These are phyloP conservation scores for Upupa epops DNA, from an alignment of 2,113 vertebrate species.

Conservation along the genomic window DNA sequence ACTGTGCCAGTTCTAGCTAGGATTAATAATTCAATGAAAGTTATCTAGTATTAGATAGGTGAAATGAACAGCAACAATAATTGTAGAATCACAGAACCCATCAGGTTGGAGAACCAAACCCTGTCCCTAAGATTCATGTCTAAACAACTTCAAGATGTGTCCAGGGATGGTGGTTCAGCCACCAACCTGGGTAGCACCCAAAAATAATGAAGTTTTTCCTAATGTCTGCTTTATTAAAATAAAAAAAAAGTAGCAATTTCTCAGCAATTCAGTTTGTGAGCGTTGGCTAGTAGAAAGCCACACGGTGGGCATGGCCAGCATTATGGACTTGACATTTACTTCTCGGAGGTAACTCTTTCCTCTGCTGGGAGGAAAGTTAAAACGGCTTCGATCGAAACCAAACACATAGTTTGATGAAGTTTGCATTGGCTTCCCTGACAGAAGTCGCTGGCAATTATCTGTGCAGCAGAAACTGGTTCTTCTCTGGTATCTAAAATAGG, in stretches of 20 bases:
- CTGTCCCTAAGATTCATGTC: too few species aligned
- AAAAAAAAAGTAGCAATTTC: not conserved
- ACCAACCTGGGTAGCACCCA: too few species aligned
- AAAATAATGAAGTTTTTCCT: too few species aligned
- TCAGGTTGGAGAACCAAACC: too few species aligned
- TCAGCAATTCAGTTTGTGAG: not conserved
- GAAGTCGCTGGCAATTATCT: not conserved
- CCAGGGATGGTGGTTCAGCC: too few species aligned
- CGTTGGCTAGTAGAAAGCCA: not conserved
- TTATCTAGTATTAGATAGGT: not conserved
- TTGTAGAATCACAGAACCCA: not conserved
- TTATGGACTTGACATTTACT: not conserved
- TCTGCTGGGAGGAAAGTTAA: not conserved
- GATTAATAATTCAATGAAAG: not conserved
- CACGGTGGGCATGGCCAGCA: not conserved
- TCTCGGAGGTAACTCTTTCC: not conserved
- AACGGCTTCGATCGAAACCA: not conserved
- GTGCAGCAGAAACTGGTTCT: not conserved
- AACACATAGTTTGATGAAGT: not conserved
- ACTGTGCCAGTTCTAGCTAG: not conserved
- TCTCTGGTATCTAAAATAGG: not conserved
- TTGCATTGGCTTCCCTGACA: not conserved
- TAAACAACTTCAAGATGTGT: too few species aligned
- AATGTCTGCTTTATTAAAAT: not conserved
- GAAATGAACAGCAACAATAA: not conserved